phyloP scores from a whole-genome alignment of 2,888 invertebrate genomes.

The Sphecodes monilicornis region DNA sequence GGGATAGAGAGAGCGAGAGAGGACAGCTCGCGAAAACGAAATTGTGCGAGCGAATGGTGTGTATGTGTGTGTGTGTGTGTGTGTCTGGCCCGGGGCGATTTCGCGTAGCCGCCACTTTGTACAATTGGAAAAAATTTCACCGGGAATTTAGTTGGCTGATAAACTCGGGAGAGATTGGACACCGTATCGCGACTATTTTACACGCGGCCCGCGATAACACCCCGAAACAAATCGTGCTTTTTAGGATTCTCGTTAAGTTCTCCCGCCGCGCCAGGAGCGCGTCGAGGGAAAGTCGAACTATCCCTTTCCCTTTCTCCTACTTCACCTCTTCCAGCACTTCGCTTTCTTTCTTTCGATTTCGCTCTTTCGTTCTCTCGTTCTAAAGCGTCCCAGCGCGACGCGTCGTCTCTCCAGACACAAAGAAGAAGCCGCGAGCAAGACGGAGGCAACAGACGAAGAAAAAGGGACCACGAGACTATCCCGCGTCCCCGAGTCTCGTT shows the following conservation, averaged over 20 bases:
- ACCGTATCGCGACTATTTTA: slow-evolving; percentile 1
- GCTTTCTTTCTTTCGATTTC: background rate
- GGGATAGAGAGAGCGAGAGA: too few relatives aligned
- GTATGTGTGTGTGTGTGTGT: too few relatives aligned
- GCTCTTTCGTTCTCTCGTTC: background rate
- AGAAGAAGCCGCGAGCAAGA: slow-evolving; percentile 32
- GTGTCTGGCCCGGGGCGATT: background rate
- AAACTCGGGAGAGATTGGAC: slow-evolving; percentile 14
- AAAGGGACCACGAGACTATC: slow-evolving; percentile 32
- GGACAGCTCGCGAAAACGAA: slow-evolving; percentile 1
- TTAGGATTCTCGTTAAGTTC: slow-evolving; percentile 23
- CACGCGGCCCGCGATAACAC: background rate
- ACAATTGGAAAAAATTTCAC: slow-evolving; percentile 46
- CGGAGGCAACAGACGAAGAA: slow-evolving; percentile 3
- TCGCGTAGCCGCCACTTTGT: slow-evolving; percentile 10
- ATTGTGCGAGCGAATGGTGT: slow-evolving; percentile 24
- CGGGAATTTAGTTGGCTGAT: slow-evolving; percentile 12
- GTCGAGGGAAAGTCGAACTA: slow-evolving; percentile 13
- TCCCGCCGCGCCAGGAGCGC: background rate
- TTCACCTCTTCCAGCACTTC: background rate
- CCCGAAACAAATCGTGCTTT: slow-evolving; percentile 27
- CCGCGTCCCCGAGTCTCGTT: slow-evolving; percentile 53
- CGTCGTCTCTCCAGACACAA: slow-evolving; percentile 53
- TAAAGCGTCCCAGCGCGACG: background rate
- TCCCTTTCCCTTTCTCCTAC: background rate